Conservation (phyloP, 2,888 invertebrate genomes). For the Cancer borealis region DNA sequence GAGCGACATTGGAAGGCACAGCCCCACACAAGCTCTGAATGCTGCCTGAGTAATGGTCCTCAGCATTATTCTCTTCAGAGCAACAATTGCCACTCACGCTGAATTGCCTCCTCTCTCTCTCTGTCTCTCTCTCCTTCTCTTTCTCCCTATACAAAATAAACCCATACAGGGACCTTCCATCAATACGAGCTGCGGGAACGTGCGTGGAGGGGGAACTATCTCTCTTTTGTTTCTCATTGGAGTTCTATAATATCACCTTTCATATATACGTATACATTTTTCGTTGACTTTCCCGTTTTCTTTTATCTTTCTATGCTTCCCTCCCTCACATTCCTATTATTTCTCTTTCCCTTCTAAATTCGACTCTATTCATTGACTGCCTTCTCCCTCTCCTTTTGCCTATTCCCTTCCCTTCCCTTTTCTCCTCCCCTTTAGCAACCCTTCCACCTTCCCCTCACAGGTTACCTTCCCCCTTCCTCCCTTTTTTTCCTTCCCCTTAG, state of each 20-base stretch:
- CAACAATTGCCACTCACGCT: constrained; percentile 20
- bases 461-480: neutral
- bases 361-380: neutral
- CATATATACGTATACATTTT: neutral
- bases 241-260: neutral
- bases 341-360: neutral
- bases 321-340: constrained; percentile 8
- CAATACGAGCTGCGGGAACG: neutral
- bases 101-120: neutral
- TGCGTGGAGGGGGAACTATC: neutral
- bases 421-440: neutral
- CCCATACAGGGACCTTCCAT: constrained; percentile 20
- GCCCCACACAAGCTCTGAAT: constrained; percentile 2
- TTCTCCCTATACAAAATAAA: constrained; percentile 17
- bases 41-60: constrained; percentile 20
- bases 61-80: neutral
- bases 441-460: neutral
- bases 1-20: neutral
- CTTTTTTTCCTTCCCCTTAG: neutral
- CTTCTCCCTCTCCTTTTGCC: neutral
- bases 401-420: neutral
- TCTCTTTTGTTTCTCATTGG: constrained; percentile 12
- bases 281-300: neutral
- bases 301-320: neutral
- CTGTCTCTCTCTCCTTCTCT: constrained; percentile 10